Percentiles rank a stretch among this genome's conserved stretches.
phyloP scores from a whole-genome alignment of 2,797 vertebrate genomes.

The Myripristis jacobus region DNA sequence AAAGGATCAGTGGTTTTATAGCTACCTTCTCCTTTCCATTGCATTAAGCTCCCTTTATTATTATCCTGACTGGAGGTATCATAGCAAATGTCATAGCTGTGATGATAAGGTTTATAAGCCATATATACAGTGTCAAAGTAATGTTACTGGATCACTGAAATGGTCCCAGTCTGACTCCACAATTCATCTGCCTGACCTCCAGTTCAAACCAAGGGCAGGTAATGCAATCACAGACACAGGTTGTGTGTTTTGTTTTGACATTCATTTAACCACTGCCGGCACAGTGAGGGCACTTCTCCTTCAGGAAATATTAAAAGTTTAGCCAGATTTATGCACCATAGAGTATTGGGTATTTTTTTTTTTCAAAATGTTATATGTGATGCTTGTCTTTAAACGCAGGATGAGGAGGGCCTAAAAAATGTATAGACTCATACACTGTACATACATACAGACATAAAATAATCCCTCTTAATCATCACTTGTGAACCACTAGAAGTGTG shows the following conservation, averaged over 20 bases:
- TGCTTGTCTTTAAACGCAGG: no score
- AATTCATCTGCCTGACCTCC: slow-evolving; percentile 64
- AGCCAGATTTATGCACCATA: no score
- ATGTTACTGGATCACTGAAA: slow-evolving; percentile 58
- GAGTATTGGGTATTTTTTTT: no score
- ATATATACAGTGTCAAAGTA: slow-evolving; percentile 51
- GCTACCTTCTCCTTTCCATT: slow-evolving; percentile 56
- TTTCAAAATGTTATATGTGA: no score
- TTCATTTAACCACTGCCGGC: no score
- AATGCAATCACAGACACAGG: background rate
- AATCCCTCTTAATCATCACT: no score
- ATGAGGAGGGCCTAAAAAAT: no score
- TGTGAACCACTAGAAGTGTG: no score
- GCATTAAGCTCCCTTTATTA: slow-evolving; percentile 52
- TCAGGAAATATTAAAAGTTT: no score
- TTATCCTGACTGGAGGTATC: slow-evolving; percentile 56
- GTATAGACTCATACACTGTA: no score
- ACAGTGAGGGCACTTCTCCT: no score
- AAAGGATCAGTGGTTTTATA: slow-evolving; percentile 73
- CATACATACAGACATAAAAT: no score
- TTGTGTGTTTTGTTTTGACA: background rate
- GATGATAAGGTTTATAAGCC: slow-evolving; percentile 68
- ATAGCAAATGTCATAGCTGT: slow-evolving; percentile 60
- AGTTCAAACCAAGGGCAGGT: background rate
- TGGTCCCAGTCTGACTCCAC: slow-evolving; percentile 40